phyloP scores from a whole-genome alignment of 1,140 invertebrate genomes.

The Pseudomyrmex flavicornis region DNA sequence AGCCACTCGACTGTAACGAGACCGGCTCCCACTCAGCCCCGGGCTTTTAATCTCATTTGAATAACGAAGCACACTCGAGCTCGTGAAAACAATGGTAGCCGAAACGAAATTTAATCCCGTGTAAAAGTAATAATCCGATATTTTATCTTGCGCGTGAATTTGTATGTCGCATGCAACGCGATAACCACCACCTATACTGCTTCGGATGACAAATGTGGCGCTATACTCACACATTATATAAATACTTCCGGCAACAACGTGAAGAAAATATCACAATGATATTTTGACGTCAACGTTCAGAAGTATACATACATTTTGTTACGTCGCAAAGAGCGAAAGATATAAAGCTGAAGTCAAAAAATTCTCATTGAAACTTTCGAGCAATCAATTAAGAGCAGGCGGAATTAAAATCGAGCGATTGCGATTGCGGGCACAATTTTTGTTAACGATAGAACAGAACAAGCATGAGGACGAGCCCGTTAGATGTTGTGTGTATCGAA shows the following conservation, averaged over 20 bases:
- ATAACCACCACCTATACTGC: conserved; percentile 8
- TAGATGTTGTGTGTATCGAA: not conserved
- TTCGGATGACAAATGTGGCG: conserved; percentile 16
- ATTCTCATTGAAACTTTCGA: conserved; percentile 13
- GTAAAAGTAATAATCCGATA: conserved; percentile 60
- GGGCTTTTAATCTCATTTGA: conserved; percentile 62
- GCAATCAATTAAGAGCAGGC: not conserved
- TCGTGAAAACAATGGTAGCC: conserved; percentile 56
- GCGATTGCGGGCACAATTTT: not conserved
- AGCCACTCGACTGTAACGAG: conserved; percentile 62
- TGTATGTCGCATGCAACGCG: conserved; percentile 23
- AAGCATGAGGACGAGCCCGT: not conserved
- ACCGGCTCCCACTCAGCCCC: conserved; percentile 51
- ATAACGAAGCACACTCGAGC: conserved; percentile 62
- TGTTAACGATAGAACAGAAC: conserved; percentile 28
- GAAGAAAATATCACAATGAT: too few relatives aligned
- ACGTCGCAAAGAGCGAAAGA: too few relatives aligned
- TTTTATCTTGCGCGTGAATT: conserved; percentile 57
- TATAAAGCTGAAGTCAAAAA: not conserved
- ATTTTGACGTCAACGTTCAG: too few relatives aligned
- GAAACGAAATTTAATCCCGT: conserved; percentile 57
- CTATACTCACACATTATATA: conserved; percentile 7
- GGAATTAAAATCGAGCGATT: conserved; percentile 21
- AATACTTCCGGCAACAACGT: not conserved
- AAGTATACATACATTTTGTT: too few relatives aligned